Base-by-base conservation (phyloP, 2,888 invertebrate genomes). In the Xanthia togata region DNA sequence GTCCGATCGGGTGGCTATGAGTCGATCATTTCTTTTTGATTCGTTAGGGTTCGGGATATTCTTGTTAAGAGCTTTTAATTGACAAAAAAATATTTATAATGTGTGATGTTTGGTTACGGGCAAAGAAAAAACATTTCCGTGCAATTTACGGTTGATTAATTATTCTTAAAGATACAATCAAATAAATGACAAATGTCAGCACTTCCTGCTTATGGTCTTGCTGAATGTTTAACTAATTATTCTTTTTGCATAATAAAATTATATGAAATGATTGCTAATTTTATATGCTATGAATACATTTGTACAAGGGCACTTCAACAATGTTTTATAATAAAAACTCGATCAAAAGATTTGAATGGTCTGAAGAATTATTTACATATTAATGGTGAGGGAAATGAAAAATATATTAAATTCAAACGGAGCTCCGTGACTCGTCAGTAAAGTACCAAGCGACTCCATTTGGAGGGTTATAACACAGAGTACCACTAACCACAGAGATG, bases 401-500 rank as follows among this genome's bases (percentile, higher is more conserved):
- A 96, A 96, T 96, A 94, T 96, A 96, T 96, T 96, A 96, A 96
- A 96, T 95, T 95, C 96, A 95, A 94, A 94, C 95, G 91, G 92
- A 93, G 93, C 93, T 93, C 94, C 96, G 96, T 96, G 96, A 96
- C 96, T 96, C 96, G 96, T 95, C 96, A 96, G 96, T 95, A 95
- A 96, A 96, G 95, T 95, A 94, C 93, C 93, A 91, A 95, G 96
- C 95, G 95, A 95, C 96, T 96, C 93, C 93, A 96, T 96, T 95
- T 93, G 92, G 94, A 93, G 96, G 96, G 96, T 94, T 91, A n/a
- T n/a, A 87, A 73, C 89, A 85, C 88, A 96, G 96, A 94, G 92
- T 89, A 96, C 94, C 92, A 90, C 81, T 91, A 70, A 63, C 55
- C 72, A 69, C 65, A 69, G 88, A 88, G 68, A 57, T 11, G 57